Base-by-base conservation (phyloP, 2,113 vertebrate species). In the Astur gentilis region DNA sequence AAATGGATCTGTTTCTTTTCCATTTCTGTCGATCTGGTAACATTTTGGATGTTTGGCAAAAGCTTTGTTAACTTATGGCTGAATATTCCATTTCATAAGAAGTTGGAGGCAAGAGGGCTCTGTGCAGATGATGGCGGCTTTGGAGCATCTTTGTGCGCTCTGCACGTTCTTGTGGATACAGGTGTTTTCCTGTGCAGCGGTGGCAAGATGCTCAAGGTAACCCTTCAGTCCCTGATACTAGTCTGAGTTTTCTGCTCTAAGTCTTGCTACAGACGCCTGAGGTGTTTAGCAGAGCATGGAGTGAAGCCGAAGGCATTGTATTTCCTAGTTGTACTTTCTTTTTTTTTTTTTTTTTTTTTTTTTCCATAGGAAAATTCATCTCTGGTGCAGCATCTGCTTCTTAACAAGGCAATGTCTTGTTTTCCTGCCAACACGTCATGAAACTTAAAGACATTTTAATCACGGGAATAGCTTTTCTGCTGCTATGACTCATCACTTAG, bases 401-500 rank as follows among this genome's bases (percentile, higher is more conserved):
- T 79, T 89, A 87, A 64, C 89, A 89, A 82, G 73, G 57, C 57
- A 26, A 44, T 12, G 60, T 61, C 69, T 80, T 90, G 31, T 78
- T 96, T 97, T 92, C 57, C 72, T 93, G 89, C 72, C 72, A 93
- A 69, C 32, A n/a, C 5, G 9, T 76, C 83, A 79, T 64, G 77
- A 89, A 95, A 75, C 12, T 78, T 90, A 64, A 77, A 85, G 86
- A 54, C 6, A 11, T 80, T 87, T 81, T 71, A 83, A 57, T 78
- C 40, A 62, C 0, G 6, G 40, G 32, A 85, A 66, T 49, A 86
- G 70, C 13, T 93, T 79, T 93, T 47, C 71, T 87, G 47, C 72
- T 87, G 67, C 64, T 49, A 0, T 92, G 89, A 85, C 64, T 86
- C 75, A 85, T 47, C 60, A 67, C 22, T 65, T 67, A 40, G 34